Evolutionary conservation across 2,797 vertebrate species (phyloP).

Genomic region (Sebastiscus tertius): DNA sequence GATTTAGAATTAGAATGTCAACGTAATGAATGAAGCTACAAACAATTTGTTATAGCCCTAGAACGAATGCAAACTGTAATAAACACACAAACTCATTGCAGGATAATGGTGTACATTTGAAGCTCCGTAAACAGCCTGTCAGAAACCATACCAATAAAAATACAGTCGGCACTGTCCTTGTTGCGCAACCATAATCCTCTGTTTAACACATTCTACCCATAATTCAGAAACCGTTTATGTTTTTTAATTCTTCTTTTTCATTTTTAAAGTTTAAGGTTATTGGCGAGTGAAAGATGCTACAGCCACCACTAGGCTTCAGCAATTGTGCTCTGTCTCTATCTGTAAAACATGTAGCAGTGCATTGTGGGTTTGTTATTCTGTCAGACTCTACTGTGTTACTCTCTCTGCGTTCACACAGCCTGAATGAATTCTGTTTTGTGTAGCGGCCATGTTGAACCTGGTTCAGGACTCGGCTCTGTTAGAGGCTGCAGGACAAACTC

Average conservation of each 20-base stretch:
- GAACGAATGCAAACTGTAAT: no score
- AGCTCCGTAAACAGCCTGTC: neutral
- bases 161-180: no score
- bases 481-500: conserved; percentile 87
- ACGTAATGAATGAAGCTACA: no score
- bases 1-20: no score
- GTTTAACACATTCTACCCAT: neutral
- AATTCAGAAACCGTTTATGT: neutral
- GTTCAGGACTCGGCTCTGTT: conserved; percentile 91
- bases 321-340: no score
- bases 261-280: neutral
- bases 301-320: neutral
- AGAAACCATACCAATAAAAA: neutral
- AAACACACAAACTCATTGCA: no score
- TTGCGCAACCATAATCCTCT: neutral
- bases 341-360: no score
- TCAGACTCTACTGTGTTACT: neutral
- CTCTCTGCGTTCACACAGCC: neutral
- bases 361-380: neutral
- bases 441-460: conserved; percentile 93
- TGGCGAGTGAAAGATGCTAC: neutral
- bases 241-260: neutral
- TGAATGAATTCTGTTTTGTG: conserved; percentile 35
- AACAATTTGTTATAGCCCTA: no score
- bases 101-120: neutral